phyloP scores from a whole-genome alignment of 1,140 invertebrate genomes.

The Monochamus saltuarius region DNA sequence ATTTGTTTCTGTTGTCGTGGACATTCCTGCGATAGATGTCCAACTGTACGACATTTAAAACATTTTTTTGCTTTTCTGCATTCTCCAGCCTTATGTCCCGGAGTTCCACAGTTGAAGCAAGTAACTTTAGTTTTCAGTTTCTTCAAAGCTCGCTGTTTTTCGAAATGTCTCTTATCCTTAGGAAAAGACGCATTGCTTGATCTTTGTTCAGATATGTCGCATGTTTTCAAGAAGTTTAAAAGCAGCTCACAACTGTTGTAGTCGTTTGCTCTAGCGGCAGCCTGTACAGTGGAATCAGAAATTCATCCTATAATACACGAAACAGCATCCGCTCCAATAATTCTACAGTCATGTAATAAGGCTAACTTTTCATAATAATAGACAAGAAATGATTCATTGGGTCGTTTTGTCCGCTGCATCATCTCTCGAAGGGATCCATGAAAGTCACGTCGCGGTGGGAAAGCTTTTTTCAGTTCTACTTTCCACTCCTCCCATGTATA shows the following conservation, averaged over 20 bases:
- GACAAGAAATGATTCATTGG: constrained; percentile 33
- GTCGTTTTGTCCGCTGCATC: constrained; percentile 28
- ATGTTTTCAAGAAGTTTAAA: constrained; percentile 3
- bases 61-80: too few relatives aligned
- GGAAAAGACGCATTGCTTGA: too few relatives aligned
- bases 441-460: constrained; percentile 36
- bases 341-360: constrained; percentile 38
- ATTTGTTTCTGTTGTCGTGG: too few relatives aligned
- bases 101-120: too few relatives aligned
- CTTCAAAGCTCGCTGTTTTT: too few relatives aligned
- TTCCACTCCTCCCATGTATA: constrained; percentile 32
- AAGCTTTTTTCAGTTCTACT: constrained; percentile 23
- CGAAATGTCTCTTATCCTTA: too few relatives aligned
- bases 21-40: too few relatives aligned
- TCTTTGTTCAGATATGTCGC: too few relatives aligned
- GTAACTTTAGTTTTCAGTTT: too few relatives aligned
- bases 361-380: constrained; percentile 43
- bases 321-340: constrained; percentile 36
- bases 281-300: neutral
- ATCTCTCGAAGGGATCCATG: constrained; percentile 38
- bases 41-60: too few relatives aligned
- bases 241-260: neutral
- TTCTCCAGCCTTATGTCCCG: too few relatives aligned
- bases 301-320: constrained; percentile 39
- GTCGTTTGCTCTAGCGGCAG: neutral